Percentiles rank a stretch among this genome's conserved stretches.
Evolutionary conservation across 30 jellyfish, hydroid and myxozoan species (phyloP).

Genomic region (Cassiopea andromeda): DNA sequence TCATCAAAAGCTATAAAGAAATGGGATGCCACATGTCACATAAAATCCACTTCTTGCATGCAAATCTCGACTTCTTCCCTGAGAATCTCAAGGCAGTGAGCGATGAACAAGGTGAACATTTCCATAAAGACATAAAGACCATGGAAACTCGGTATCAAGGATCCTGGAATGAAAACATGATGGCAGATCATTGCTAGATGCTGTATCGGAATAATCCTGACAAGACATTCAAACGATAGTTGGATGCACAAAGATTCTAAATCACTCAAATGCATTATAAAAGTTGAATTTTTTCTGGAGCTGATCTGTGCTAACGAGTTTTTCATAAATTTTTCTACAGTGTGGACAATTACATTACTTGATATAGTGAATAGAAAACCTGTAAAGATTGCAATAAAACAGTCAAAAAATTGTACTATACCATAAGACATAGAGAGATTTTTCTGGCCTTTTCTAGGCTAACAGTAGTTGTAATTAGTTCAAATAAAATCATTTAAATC

Average conservation of each 20-base stretch:
- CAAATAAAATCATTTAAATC: conserved; percentile 1
- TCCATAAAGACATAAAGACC: conserved; percentile 36
- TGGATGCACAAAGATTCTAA: conserved; percentile 31
- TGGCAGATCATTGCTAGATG: conserved; percentile 41
- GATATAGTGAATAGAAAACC: conserved; percentile 6
- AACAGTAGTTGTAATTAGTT: neutral
- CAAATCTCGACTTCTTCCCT: conserved; percentile 28
- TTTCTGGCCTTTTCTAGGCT: conserved; percentile 1
- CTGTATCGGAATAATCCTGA: conserved; percentile 19
- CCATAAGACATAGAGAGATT: neutral
- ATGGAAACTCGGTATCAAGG: conserved; percentile 60
- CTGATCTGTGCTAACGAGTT: conserved; percentile 18
- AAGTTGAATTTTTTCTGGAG: neutral
- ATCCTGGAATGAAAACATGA: conserved; percentile 45
- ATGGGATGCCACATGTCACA: too few species aligned
- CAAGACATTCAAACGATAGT: conserved; percentile 4
- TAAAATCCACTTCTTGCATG: conserved; percentile 22
- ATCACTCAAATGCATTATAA: conserved; percentile 13
- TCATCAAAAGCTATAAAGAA: too few species aligned
- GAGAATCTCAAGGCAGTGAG: conserved; percentile 66
- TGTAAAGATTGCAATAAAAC: too few species aligned
- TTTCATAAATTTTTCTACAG: conserved; percentile 20
- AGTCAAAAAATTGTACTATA: neutral
- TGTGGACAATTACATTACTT: conserved; percentile 11
- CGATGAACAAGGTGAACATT: conserved; percentile 65